phyloP scores from a whole-genome alignment of 1,140 invertebrate species.

The Zaprionus africanus region DNA sequence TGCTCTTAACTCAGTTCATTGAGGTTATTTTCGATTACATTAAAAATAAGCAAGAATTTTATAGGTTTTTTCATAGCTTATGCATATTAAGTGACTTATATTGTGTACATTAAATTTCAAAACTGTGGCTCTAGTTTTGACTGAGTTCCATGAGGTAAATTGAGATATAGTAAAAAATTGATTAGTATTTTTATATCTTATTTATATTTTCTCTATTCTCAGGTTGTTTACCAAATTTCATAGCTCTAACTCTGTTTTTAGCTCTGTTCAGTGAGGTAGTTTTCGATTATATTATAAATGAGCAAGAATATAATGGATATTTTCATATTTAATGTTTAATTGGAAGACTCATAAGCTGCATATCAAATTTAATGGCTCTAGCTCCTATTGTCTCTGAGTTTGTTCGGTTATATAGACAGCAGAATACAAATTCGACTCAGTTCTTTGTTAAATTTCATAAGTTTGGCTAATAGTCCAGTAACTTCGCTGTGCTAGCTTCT shows the following conservation, averaged over 20 bases:
- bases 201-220: background rate
- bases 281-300: background rate
- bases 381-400: background rate
- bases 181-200: background rate
- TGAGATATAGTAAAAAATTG: background rate
- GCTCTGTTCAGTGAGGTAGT: background rate
- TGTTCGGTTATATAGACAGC: background rate
- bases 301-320: background rate
- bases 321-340: no score
- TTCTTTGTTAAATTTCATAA: background rate
- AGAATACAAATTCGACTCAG: background rate
- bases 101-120: no score
- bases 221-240: background rate
- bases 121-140: no score
- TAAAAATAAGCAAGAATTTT: no score
- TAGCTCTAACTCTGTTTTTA: background rate
- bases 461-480: background rate
- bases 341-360: background rate
- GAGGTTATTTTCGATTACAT: no score
- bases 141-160: no score
- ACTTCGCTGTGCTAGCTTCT: background rate
- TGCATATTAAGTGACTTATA: no score
- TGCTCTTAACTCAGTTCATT: no score
- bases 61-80: no score
- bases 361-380: background rate